Conservation (phyloP, 1,140 invertebrate species). For the Berghia stephanieae region DNA sequence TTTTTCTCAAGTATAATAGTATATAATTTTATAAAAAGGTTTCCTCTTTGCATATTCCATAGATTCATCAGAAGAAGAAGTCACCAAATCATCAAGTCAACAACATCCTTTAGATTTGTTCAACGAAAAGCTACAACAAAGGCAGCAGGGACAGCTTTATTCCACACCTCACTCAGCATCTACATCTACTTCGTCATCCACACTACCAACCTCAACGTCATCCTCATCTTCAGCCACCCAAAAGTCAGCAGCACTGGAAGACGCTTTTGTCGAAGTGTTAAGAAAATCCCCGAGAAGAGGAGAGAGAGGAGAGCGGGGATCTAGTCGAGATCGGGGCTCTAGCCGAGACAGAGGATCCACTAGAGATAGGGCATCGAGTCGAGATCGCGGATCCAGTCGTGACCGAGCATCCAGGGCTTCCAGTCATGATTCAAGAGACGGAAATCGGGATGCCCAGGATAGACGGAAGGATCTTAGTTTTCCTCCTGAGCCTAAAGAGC, state of each 20-base stretch:
- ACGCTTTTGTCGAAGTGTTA: constrained; percentile 24
- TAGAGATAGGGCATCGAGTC: neutral
- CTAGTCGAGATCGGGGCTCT: neutral
- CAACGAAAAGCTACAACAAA: constrained; percentile 43
- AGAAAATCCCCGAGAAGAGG: constrained; percentile 18
- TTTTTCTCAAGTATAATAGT: too few relatives aligned
- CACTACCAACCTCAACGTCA: constrained; percentile 36
- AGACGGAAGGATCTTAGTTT: constrained; percentile 36
- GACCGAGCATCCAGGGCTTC: neutral
- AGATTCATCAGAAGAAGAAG: constrained; percentile 33
- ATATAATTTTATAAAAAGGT: too few relatives aligned
- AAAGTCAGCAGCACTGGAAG: constrained; percentile 12
- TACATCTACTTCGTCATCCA: constrained; percentile 39
- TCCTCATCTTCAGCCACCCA: constrained; percentile 37
- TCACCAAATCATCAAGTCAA: constrained; percentile 35
- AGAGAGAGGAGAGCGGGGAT: too few relatives aligned
- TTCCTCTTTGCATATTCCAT: too few relatives aligned
- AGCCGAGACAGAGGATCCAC: constrained; percentile 18
- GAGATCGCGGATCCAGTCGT: neutral
- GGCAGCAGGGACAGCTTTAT: constrained; percentile 60
- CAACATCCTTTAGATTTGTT: constrained; percentile 46
- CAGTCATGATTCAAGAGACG: constrained; percentile 8
- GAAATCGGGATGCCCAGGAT: neutral
- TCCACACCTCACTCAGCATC: constrained; percentile 36
- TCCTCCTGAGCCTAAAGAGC: constrained; percentile 44